Evolutionary conservation across 1,140 invertebrate genomes (phyloP), one percentile per base, ranked within the genome.

Genomic region (Neomicropteryx cornuta): DNA sequence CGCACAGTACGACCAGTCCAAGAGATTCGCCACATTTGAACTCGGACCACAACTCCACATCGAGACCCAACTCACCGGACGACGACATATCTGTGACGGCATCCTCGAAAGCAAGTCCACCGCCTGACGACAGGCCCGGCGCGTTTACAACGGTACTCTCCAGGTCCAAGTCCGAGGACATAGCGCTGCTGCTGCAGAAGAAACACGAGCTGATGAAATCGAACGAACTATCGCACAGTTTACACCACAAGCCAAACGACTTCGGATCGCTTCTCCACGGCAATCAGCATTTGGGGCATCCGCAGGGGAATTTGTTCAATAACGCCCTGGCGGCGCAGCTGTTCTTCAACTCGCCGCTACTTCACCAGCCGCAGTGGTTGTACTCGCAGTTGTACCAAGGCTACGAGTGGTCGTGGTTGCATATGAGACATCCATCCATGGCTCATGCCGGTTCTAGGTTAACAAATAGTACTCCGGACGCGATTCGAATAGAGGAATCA

Each of bases 291-390:
- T 45, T 66, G 4, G 56, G 60, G 32, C 53, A 65, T 22, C 62
- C 66, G 2, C 41, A 52, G 18, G 60, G 62, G 2, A 68, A 67
- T 42, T 58, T 75, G 6, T 77, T 79, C 54, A 77, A 78, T 50
- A 77, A 76, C 33, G 77, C 76, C 18, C 51, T 79, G 48, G 77
- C 77, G 4, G 76, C 77, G 3, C 76, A 77, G 54, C 57, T 83
- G 24, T 81, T 83, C 49, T 58, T 83, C 18, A 81, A 81, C 50
- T 72, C 77, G 3, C 78, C 79, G 0, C 57, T 83, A 5, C 50
- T 81, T 24, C 77, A 78, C n/a, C 77, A 78, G 3, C 77, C 77
- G 21, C 79, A 80, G 36, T 83, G 79, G 79, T 58, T 83, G 1
- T 83, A 83, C 51, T 77, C 76, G 0, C 79, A 81, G 48, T 62